Base-by-base conservation (phyloP, 2,888 invertebrate species). In the Synanthedon andrenaeformis region DNA sequence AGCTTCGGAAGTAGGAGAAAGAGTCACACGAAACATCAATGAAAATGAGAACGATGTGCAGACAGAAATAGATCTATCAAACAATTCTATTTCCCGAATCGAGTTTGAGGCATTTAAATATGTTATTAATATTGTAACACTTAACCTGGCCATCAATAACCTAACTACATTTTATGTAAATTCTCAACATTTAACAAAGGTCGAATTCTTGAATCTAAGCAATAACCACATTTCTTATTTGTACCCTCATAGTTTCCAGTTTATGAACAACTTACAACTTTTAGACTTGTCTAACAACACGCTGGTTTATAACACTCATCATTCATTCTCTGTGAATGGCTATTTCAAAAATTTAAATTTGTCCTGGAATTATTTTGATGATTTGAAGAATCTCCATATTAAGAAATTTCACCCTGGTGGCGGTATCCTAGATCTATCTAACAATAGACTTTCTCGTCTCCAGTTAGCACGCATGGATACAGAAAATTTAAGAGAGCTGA, bases 251-350 rank as follows among this genome's bases (percentile, higher is more conserved):
- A 80, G 73, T 41, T 87, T 87, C 56, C 66, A 64, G 0, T 63
- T 62, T 0, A 83, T 87, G 83, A 67, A 56, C 6, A 72, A 70
- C 55, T 67, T 87, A 41, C 75, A 82, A 54, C 81, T 79, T 55
- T 66, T 87, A n/a, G 86, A 87, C 63, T 64, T 87, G 45, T 86
- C 86, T 1, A 54, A 71, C 54, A 87, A 87, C 55, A 55, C 51
- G 8, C 62, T 87, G 17, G 66, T 76, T 8, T 63, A 64, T 28
- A 74, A 83, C n/a, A 77, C 83, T 0, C 73, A 73, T 52, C 61
- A 72, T 54, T 67, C 75, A 1, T 74, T 86, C 52, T 61, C 58
- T 3, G 70, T 72, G 41, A 80, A 70, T 55, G 60, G 69, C 50
- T 69, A 75, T 56, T 65, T 86, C 51, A 79, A 72, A 59, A 60